phyloP scores from a whole-genome alignment of 2,113 vertebrate species.

The Donacobius atricapilla region DNA sequence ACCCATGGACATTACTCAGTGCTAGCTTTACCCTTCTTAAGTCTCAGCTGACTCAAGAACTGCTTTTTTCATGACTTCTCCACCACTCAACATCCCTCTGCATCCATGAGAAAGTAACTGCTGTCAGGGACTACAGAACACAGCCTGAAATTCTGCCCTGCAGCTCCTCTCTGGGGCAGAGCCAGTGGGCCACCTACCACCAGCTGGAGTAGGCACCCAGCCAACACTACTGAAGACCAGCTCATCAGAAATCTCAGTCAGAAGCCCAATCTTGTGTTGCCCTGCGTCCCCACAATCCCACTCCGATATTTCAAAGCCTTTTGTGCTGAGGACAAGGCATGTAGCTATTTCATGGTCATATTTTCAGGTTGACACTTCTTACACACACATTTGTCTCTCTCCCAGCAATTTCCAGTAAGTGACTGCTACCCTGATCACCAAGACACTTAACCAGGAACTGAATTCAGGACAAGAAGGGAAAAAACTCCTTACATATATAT shows the following conservation, averaged over 20 bases:
- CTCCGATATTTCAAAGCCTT: neutral
- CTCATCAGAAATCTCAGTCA: neutral
- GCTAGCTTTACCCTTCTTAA: neutral
- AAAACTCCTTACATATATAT: neutral
- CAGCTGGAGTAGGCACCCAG: neutral
- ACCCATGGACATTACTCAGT: neutral
- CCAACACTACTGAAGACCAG: fast-evolving
- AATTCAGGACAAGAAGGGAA: neutral
- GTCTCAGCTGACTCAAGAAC: neutral
- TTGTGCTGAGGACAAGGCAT: neutral
- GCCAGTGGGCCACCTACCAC: neutral
- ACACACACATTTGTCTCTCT: neutral
- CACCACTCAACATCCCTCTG: neutral
- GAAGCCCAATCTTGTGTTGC: neutral
- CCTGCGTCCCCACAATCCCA: fast-evolving
- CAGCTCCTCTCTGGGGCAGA: neutral
- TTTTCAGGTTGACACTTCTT: neutral
- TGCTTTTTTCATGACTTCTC: neutral
- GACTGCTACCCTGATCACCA: fast-evolving
- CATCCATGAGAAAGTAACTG: neutral
- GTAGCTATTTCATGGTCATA: fast-evolving
- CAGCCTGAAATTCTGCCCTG: neutral
- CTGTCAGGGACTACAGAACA: neutral
- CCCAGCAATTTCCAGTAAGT: neutral
- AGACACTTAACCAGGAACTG: neutral